Base-by-base conservation (phyloP, 1,140 invertebrate species). In the Pygmarrhopalites habei region DNA sequence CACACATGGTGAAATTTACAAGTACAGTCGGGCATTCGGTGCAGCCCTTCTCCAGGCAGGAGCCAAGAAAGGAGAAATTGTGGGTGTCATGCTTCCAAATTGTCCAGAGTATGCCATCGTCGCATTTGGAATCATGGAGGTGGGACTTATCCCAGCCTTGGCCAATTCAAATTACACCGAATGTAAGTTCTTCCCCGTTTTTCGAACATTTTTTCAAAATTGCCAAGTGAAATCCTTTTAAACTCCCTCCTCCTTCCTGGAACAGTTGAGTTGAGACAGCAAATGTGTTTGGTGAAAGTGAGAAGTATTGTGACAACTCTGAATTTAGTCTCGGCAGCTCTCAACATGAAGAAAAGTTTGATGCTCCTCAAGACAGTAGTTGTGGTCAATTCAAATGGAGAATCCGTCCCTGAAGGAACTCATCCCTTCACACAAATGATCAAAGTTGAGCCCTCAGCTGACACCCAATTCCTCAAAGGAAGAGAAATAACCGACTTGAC, bases 201-300 rank as follows among this genome's bases (percentile, higher is more conserved):
- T 17, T 39, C 10, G 17, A 10, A 39, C 17, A 39, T 10, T 39
- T 39, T 39, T 17, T 39, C 7, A 39, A 60, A 78, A 83, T 62
- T 82, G 83, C 2, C 77, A 81, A 4, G 80, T 83, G 17, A 86
- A 85, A 74, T 82, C 81, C 5, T 75, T 92, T 10, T 79, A 92
- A n/a, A 83, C 86, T 4, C 79, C 81, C 0, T 77, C 80, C 19
- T 72, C 79, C 70, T 78, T 86, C 14, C 76, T 86, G 65, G 81
- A 82, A 17, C 74, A 81, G 15, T 81, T 84, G 0, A n/a, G n/a
- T n/a, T n/a, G n/a, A n/a, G n/a, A n/a, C n/a, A n/a, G n/a, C n/a
- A n/a, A n/a, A n/a, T n/a, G n/a, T n/a, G n/a, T n/a, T n/a, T n/a
- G n/a, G n/a, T n/a, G n/a, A n/a, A n/a, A n/a, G n/a, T n/a, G n/a